phyloP scores from a whole-genome alignment of 2,113 vertebrate genomes.

The Felis chaus region DNA sequence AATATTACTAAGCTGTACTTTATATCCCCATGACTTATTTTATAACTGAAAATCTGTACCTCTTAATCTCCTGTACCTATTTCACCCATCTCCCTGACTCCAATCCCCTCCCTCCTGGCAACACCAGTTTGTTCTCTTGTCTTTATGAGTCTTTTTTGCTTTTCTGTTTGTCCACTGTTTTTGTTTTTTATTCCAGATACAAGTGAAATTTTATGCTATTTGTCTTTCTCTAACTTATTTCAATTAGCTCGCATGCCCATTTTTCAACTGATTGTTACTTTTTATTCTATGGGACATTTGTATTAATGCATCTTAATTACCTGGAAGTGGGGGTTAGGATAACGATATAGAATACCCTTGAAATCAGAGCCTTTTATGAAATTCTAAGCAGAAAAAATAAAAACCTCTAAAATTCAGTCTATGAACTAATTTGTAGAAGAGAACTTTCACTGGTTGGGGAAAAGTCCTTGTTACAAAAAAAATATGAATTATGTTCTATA shows the following conservation, averaged over 20 bases:
- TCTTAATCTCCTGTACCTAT: neutral
- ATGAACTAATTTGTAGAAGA: neutral
- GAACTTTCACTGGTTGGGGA: neutral
- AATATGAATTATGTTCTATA: neutral
- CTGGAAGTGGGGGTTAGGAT: neutral
- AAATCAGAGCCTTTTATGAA: neutral
- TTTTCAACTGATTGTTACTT: neutral
- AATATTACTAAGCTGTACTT: neutral
- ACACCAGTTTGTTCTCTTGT: neutral
- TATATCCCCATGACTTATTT: neutral
- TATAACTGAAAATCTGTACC: neutral
- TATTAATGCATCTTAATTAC: neutral
- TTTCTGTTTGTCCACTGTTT: neutral
- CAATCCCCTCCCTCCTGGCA: neutral
- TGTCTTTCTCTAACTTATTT: neutral
- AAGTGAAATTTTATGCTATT: neutral
- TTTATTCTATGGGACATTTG: neutral
- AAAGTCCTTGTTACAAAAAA: neutral
- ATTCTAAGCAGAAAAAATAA: neutral
- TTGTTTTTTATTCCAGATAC: neutral
- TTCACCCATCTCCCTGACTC: neutral
- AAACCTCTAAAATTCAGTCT: slow-evolving; percentile 6
- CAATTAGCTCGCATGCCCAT: neutral
- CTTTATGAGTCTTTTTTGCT: neutral
- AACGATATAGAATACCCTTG: neutral